These are phyloP conservation scores for Piaya cayana DNA, from an alignment of 2,113 vertebrate genomes.

Conservation along the genomic window DNA sequence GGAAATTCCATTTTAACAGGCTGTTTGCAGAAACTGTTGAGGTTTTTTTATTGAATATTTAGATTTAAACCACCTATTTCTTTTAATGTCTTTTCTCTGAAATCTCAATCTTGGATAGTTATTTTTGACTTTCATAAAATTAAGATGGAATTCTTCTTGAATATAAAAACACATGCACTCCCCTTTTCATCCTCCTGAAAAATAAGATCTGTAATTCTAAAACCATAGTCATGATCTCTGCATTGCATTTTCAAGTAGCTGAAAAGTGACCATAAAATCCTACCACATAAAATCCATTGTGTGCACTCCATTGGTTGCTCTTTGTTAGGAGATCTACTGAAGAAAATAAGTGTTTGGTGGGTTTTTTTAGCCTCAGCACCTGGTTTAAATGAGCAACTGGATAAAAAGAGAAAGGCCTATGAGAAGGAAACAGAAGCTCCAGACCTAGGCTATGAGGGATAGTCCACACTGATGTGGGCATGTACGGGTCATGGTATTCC, in stretches of 20 bases:
- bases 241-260: background rate
- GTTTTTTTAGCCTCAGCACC: background rate
- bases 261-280: background rate
- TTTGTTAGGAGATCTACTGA: background rate
- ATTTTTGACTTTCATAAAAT: background rate
- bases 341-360: background rate
- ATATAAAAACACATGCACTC: background rate
- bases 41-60: background rate
- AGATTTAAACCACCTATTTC: background rate
- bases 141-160: background rate
- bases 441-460: fast-evolving
- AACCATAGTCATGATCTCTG: background rate
- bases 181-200: background rate
- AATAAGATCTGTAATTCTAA: background rate
- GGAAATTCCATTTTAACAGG: background rate
- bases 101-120: background rate
- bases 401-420: background rate
- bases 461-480: background rate
- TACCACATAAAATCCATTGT: background rate
- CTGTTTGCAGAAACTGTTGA: background rate
- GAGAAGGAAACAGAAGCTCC: background rate
- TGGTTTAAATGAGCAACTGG: background rate
- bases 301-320: background rate
- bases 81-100: background rate
- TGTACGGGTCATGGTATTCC: background rate